Base-by-base conservation (phyloP, 2,113 vertebrate species). In the Tauraco erythrolophus region DNA sequence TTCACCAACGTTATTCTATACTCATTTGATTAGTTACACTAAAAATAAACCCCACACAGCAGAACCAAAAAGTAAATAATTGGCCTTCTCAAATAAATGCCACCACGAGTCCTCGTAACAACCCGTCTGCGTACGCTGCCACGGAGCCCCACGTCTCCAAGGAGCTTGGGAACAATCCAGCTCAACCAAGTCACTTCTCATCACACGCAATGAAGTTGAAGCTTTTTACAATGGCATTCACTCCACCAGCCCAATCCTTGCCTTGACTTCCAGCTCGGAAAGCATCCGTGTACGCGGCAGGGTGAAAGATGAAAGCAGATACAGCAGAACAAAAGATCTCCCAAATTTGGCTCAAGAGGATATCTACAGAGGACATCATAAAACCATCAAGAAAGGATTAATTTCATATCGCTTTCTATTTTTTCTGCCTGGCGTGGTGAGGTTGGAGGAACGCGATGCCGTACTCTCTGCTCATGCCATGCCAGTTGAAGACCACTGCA, bases 71-170 rank as follows among this genome's bases (percentile, higher is more conserved):
- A 77, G n/a, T 5, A 84, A 88, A 16, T 3, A 33, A 82, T 51
- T 76, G 12, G 62, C 64, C 60, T 84, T 33, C 33, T 76, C 62
- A 65, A 35, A 60, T 16, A 65, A 91, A 72, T 3, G 33, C 15
- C 70, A 37, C 19, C 30, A 8, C 0, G 3, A 83, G 53, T 14
- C n/a, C 88, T 33, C 33, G 45, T 1, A 56, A 33, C 53, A 64
- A 23, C 39, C 62, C 8, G 3, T 0, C 15, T 1, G 45, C 0
- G 3, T 3, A 2, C 0, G 2, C 37, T 45, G 51, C 46, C 35
- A 5, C 0, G 6, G 60, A 66, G 68, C 54, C 54, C 60, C 65
- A 14, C 9, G 0, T 1, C 51, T 60, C 11, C 2, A 18, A 6
- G 5, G 19, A n/a, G 9, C 22, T 6, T 33, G 43, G 54, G 68